A percentile compares a stretch with the other conserved stretches of the same genome.
phyloP scores from a whole-genome alignment of 1,140 invertebrate genomes.

The Holotrichia oblita region DNA sequence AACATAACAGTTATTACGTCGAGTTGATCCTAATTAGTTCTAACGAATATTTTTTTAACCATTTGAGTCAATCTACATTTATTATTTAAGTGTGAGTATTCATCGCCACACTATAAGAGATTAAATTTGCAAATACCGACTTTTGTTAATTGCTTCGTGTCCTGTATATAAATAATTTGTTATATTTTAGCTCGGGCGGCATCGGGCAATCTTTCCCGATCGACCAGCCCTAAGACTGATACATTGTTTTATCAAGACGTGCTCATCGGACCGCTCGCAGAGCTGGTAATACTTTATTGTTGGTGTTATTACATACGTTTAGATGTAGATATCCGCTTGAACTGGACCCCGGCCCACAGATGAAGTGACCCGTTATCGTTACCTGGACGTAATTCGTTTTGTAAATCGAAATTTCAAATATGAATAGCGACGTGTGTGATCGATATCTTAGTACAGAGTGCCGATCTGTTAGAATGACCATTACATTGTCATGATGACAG shows the following conservation, averaged over 20 bases:
- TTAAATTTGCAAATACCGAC: neutral
- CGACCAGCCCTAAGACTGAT: constrained; percentile 22
- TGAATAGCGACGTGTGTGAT: neutral
- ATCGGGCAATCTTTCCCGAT: neutral
- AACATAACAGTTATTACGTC: constrained; percentile 2
- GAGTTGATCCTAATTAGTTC: neutral
- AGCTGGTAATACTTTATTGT: constrained; percentile 46
- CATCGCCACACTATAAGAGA: too few relatives aligned
- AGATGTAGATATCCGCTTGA: constrained; percentile 41
- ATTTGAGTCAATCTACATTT: too few relatives aligned
- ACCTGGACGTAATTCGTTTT: constrained; percentile 30
- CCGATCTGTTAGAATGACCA: neutral
- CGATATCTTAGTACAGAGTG: neutral
- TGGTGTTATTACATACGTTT: constrained; percentile 49
- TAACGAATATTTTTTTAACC: too few relatives aligned
- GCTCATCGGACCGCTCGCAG: constrained; percentile 48
- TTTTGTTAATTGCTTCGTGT: constrained; percentile 8
- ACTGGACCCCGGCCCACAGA: constrained; percentile 25
- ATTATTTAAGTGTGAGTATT: too few relatives aligned
- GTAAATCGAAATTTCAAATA: constrained; percentile 32
- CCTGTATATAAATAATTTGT: neutral
- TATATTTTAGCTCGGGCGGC: constrained; percentile 19
- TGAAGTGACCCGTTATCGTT: constrained; percentile 11
- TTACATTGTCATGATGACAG: too few relatives aligned
- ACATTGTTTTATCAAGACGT: constrained; percentile 45